Conservation (phyloP, 2,797 vertebrate species). For the Mastacembelus armatus region DNA sequence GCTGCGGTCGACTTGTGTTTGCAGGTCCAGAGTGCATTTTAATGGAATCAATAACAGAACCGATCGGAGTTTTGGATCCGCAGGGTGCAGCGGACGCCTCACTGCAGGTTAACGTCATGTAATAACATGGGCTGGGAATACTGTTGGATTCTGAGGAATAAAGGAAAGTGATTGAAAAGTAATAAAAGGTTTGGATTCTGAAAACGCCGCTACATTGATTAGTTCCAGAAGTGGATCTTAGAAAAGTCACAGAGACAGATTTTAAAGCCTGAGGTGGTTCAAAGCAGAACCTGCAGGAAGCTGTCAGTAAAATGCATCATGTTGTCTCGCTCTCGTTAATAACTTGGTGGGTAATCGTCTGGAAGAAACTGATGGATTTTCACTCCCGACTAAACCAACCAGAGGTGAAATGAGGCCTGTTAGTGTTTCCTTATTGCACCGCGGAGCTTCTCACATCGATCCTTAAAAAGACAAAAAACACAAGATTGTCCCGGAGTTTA, state of each 20-base stretch:
- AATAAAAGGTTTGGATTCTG: not conserved
- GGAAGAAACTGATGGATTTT: not conserved
- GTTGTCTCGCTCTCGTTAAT: not conserved
- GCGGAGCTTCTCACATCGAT: slow-evolving; percentile 3
- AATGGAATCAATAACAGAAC: not conserved
- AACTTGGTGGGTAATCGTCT: not conserved
- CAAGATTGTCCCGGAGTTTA: no score
- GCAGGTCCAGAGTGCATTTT: not conserved
- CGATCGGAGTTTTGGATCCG: no score
- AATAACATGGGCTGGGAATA: not conserved
- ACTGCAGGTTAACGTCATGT: no score
- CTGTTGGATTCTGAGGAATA: not conserved
- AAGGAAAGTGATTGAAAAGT: not conserved
- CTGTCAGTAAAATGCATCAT: not conserved
- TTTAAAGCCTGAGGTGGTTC: not conserved
- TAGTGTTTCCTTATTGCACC: not conserved
- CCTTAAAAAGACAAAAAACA: no score
- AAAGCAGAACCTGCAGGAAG: not conserved
- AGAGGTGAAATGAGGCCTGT: not conserved
- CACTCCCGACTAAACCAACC: not conserved
- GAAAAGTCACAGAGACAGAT: not conserved
- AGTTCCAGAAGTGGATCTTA: not conserved
- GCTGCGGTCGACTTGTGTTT: not conserved
- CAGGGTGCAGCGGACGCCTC: not conserved
- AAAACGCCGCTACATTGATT: not conserved